phyloP scores from a whole-genome alignment of 2,888 invertebrate species.

The Tineola bisselliella region DNA sequence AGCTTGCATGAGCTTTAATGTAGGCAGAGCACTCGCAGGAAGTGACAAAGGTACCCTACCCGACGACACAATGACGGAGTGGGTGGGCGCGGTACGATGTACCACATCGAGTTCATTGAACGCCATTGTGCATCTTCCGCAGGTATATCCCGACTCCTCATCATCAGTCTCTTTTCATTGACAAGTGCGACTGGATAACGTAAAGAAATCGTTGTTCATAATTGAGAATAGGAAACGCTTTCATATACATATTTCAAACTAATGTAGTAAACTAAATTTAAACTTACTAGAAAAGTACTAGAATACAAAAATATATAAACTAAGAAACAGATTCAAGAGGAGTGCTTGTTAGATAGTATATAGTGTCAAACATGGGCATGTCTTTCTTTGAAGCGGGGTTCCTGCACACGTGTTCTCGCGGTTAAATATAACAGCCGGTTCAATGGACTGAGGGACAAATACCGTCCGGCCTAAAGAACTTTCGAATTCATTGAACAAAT shows the following conservation, averaged over 20 bases:
- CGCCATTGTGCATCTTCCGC: slow-evolving; percentile 53
- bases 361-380: slow-evolving; percentile 8
- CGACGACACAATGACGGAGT: slow-evolving; percentile 42
- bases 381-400: slow-evolving; percentile 1
- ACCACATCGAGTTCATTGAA: slow-evolving; percentile 52
- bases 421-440: slow-evolving; percentile 64
- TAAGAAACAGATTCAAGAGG: no score
- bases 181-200: not conserved
- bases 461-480: not conserved
- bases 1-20: slow-evolving; percentile 1
- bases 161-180: not conserved
- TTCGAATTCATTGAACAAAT: not conserved
- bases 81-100: slow-evolving; percentile 53
- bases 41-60: slow-evolving; percentile 44
- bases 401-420: slow-evolving; percentile 51
- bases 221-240: no score
- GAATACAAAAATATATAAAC: no score
- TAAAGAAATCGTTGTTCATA: no score
- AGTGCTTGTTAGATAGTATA: not conserved
- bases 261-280: no score
- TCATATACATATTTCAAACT: no score
- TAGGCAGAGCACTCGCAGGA: slow-evolving; percentile 23
- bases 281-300: no score
- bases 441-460: slow-evolving; percentile 49
- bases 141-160: not conserved